A percentile compares a stretch with the other conserved stretches of the same genome.
These are phyloP conservation scores for Taenaris catops DNA, from an alignment of 2,888 invertebrate species.

Conservation along the genomic window DNA sequence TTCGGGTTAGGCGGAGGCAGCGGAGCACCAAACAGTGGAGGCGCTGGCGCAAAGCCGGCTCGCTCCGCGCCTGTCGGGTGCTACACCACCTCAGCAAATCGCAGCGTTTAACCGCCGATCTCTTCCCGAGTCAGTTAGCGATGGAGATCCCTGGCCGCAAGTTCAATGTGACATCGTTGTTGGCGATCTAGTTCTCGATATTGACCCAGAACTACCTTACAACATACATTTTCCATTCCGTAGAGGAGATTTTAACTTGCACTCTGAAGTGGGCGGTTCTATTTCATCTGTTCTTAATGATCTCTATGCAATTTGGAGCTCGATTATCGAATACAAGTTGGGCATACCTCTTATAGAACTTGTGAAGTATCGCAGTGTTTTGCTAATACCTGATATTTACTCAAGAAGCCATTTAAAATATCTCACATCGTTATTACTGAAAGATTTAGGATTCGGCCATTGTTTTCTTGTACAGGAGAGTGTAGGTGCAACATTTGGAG, in stretches of 20 bases:
- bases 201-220: constrained; percentile 85
- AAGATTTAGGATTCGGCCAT: constrained; percentile 91
- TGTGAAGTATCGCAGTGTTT: constrained; percentile 90
- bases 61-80: constrained; percentile 80
- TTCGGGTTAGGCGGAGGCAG: constrained; percentile 85
- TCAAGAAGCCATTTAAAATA: constrained; percentile 91
- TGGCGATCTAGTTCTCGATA: constrained; percentile 87
- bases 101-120: constrained; percentile 92
- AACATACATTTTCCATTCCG: constrained; percentile 95
- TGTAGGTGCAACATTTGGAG: constrained; percentile 73
- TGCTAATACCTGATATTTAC: constrained; percentile 94
- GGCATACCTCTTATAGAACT: constrained; percentile 86
- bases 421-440: constrained; percentile 88
- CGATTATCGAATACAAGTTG: constrained; percentile 87
- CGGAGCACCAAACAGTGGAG: constrained; percentile 84
- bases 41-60: constrained; percentile 80
- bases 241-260: constrained; percentile 93
- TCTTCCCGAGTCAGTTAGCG: constrained; percentile 82
- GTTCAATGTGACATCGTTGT: constrained; percentile 83
- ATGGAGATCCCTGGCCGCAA: constrained; percentile 82
- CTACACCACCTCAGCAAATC: constrained; percentile 94
- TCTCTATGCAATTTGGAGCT: constrained; percentile 93
- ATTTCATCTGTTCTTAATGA: constrained; percentile 91
- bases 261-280: constrained; percentile 91
- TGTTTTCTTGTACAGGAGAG: constrained; percentile 90